Conservation (phyloP, 2,113 vertebrate species). For the Atlantisia rogersi region DNA sequence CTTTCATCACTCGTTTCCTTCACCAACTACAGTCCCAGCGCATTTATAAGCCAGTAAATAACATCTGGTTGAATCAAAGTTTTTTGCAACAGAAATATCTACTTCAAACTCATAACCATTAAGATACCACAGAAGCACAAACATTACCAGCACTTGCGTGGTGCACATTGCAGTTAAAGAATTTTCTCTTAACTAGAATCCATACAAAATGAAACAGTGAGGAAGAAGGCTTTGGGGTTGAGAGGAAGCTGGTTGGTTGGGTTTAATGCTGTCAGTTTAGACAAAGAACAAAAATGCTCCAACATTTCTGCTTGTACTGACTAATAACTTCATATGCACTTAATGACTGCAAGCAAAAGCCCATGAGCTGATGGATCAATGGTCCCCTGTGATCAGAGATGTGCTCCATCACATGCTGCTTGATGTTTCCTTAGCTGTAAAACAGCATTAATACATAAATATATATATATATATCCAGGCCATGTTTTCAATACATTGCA, state of each 20-base stretch:
- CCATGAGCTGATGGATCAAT: background rate
- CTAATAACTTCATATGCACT: background rate
- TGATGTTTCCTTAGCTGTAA: background rate
- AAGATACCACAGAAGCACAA: background rate
- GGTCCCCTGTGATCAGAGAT: background rate
- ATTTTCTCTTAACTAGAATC: background rate
- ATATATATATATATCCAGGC: background rate
- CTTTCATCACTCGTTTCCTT: background rate
- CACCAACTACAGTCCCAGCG: background rate
- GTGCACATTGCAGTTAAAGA: background rate
- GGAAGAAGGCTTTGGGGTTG: background rate
- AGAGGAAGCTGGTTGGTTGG: background rate
- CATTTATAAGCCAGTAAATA: background rate
- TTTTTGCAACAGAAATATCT: background rate
- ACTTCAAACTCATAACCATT: background rate
- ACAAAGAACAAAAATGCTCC: background rate
- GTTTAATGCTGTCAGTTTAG: background rate
- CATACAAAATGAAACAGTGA: background rate
- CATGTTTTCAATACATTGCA: background rate
- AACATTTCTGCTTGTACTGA: background rate
- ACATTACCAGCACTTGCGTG: fast-evolving
- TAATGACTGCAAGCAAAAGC: background rate
- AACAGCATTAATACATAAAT: background rate
- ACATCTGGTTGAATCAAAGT: background rate
- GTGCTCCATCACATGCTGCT: background rate